Conservation (phyloP, 2,888 invertebrate genomes). For the Ligdia adustata region DNA sequence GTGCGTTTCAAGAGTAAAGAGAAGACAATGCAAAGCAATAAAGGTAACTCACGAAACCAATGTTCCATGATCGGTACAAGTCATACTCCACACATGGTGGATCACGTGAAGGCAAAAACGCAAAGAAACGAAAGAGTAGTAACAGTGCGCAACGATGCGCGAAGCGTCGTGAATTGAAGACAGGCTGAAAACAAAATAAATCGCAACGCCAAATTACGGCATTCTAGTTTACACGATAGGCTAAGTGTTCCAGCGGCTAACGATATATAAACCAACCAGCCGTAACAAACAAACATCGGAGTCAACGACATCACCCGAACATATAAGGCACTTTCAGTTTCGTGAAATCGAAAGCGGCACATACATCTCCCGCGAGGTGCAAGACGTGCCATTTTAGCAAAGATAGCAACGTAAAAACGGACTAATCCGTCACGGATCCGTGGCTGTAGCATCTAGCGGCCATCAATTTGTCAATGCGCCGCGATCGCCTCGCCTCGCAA, state of each 20-base stretch:
- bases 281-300: conserved; percentile 80
- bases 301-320: conserved; percentile 81
- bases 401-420: conserved; percentile 69
- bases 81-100: conserved; percentile 26
- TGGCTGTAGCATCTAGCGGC: conserved; percentile 54
- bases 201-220: conserved; percentile 67
- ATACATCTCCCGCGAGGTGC: conserved; percentile 65
- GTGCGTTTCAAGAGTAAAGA: conserved; percentile 8
- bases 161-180: conserved; percentile 53
- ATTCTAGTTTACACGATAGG: conserved; percentile 71
- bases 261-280: conserved; percentile 63
- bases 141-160: conserved; percentile 54
- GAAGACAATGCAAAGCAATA: conserved; percentile 18
- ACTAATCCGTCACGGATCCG: conserved; percentile 68
- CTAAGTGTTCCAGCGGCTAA: conserved; percentile 57
- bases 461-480: conserved; percentile 67
- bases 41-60: conserved; percentile 29
- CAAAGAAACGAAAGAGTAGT: conserved; percentile 52
- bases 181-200: conserved; percentile 70
- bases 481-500: conserved; percentile 30
- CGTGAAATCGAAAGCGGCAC: conserved; percentile 78
- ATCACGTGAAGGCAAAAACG: conserved; percentile 40
- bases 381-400: conserved; percentile 69
- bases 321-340: conserved; percentile 79
- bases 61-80: conserved; percentile 29